These are phyloP conservation scores for Actinia equina DNA, from an alignment of 64 coral and sea anemone species.

Conservation along the genomic window DNA sequence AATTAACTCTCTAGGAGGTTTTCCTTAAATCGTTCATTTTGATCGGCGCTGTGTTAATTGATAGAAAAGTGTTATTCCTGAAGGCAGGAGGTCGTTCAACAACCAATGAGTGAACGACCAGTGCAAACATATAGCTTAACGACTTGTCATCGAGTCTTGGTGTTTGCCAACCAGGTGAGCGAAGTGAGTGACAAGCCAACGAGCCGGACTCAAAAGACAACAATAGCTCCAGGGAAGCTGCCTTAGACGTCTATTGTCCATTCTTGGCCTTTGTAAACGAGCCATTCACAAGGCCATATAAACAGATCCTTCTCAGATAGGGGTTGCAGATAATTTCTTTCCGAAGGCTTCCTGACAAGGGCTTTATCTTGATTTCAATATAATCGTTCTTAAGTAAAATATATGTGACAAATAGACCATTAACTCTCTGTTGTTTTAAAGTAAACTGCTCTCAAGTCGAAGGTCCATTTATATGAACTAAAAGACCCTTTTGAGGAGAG, in stretches of 20 bases:
- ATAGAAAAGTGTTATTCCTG: neutral
- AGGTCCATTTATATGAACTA: neutral
- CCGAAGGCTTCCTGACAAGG: neutral
- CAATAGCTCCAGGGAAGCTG: conserved; percentile 12
- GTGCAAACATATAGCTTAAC: neutral
- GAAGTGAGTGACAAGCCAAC: neutral
- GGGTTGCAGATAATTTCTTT: neutral
- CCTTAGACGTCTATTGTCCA: neutral
- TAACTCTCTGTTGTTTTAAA: neutral
- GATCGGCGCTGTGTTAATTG: neutral
- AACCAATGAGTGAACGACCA: neutral
- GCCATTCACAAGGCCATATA: neutral
- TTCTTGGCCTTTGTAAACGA: neutral
- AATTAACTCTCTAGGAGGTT: conserved; percentile 17
- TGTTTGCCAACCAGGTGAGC: neutral
- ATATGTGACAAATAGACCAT: neutral
- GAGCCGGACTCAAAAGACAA: neutral
- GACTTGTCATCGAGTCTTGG: neutral
- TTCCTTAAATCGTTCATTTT: conserved; percentile 1
- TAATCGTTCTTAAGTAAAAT: neutral
- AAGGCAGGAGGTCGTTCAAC: conserved; percentile 1
- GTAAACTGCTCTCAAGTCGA: neutral
- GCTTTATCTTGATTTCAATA: neutral
- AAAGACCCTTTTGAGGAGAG: neutral
- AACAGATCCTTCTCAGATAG: neutral